These are phyloP conservation scores for Galeruca laticollis DNA, from an alignment of 2,888 invertebrate species.

Conservation along the genomic window DNA sequence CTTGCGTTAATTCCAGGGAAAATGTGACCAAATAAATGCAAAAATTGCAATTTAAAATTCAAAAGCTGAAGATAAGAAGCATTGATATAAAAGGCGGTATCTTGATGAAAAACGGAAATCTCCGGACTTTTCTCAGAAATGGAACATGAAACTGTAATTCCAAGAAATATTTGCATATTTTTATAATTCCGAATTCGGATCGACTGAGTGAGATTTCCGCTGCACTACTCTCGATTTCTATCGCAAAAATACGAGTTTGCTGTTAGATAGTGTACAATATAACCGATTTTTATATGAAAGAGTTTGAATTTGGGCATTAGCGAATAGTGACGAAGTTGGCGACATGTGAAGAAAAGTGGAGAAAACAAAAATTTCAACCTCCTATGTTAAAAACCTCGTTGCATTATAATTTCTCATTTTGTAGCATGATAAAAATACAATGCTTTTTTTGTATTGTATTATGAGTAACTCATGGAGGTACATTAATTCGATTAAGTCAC, in stretches of 20 bases:
- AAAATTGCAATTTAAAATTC: slow-evolving; percentile 25
- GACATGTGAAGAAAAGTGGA: too few species aligned
- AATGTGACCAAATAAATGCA: slow-evolving; percentile 10
- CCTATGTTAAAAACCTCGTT: too few species aligned
- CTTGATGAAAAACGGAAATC: slow-evolving; percentile 24
- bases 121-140: slow-evolving; percentile 11
- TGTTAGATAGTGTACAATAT: neutral
- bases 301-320: too few species aligned
- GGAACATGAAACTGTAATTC: slow-evolving; percentile 37
- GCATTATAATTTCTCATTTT: too few species aligned
- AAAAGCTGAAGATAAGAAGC: slow-evolving; percentile 33
- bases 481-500: too few species aligned
- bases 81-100: slow-evolving; percentile 38
- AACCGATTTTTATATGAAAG: neutral
- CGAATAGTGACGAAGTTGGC: too few species aligned
- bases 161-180: slow-evolving; percentile 40
- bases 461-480: too few species aligned
- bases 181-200: slow-evolving; percentile 32
- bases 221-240: slow-evolving; percentile 28
- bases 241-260: neutral
- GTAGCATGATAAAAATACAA: too few species aligned
- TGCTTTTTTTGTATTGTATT: too few species aligned
- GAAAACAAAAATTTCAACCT: too few species aligned
- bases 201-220: slow-evolving; percentile 7
- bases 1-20: neutral